Evolutionary conservation across 2,888 invertebrate species (phyloP).

Genomic region (Ormyrus labotus): DNA sequence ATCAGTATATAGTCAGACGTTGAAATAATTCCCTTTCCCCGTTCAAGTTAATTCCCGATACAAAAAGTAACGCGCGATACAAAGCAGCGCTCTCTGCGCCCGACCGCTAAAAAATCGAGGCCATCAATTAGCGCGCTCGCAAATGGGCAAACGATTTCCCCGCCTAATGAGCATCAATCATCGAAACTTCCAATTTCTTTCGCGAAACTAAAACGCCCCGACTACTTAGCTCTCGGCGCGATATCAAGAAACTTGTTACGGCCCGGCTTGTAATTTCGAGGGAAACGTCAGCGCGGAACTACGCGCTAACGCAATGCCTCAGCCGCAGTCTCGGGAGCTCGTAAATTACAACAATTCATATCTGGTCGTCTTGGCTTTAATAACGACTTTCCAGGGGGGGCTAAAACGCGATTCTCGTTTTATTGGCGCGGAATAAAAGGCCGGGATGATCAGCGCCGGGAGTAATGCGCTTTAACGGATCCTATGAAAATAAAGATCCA

Average conservation of each 20-base stretch:
- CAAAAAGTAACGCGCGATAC: no score
- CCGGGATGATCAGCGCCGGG: constrained; percentile 1
- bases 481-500: not conserved
- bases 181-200: constrained; percentile 45
- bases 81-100: no score
- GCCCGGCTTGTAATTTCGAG: constrained; percentile 45
- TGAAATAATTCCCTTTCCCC: no score
- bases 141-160: no score
- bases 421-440: constrained; percentile 23
- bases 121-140: no score
- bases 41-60: no score
- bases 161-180: constrained; percentile 31
- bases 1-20: no score
- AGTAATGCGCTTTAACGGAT: constrained; percentile 4
- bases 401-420: constrained; percentile 26
- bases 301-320: constrained; percentile 38
- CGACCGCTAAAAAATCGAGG: no score
- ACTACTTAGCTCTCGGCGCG: constrained; percentile 18
- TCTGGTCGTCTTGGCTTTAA: constrained; percentile 49
- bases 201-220: constrained; percentile 36
- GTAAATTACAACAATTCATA: constrained; percentile 57
- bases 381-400: constrained; percentile 33
- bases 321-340: constrained; percentile 39
- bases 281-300: constrained; percentile 47
- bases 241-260: constrained; percentile 54